A percentile compares a stretch with the other conserved stretches of the same genome.
phyloP scores from a whole-genome alignment of 2,888 invertebrate genomes.

The Dastarcus helophoroides region DNA sequence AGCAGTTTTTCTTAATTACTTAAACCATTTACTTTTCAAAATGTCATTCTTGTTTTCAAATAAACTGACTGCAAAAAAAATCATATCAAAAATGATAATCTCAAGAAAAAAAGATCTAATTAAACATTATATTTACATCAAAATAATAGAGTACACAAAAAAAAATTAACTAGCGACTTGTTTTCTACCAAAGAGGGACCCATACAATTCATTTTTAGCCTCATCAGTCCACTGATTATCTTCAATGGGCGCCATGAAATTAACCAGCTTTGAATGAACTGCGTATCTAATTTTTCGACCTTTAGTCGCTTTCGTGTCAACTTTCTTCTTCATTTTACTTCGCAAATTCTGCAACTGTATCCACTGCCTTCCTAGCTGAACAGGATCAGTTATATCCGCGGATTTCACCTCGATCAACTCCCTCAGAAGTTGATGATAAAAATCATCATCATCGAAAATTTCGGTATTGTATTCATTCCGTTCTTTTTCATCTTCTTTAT shows the following conservation, averaged over 20 bases:
- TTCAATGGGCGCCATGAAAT: constrained; percentile 78
- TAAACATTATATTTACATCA: too few species aligned
- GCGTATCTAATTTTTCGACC: constrained; percentile 82
- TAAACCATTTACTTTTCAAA: too few species aligned
- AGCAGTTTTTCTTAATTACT: too few species aligned
- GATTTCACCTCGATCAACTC: constrained; percentile 90
- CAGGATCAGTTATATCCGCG: constrained; percentile 69
- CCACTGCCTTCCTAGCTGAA: constrained; percentile 81
- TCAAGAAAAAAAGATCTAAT: too few species aligned
- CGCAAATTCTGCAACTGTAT: constrained; percentile 83
- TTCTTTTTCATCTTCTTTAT: constrained; percentile 16
- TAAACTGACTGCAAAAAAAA: too few species aligned
- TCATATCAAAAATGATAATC: too few species aligned
- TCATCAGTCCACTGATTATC: constrained; percentile 62
- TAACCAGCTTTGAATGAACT: constrained; percentile 74
- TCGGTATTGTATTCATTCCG: constrained; percentile 54
- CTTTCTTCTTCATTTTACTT: constrained; percentile 83
- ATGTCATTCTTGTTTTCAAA: too few species aligned
- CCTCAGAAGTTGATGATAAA: constrained; percentile 85
- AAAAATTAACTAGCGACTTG: too few species aligned
- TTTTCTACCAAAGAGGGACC: constrained; percentile 64
- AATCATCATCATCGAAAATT: constrained; percentile 95
- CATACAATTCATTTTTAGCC: constrained; percentile 68
- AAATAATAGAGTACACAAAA: too few species aligned
- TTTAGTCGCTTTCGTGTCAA: constrained; percentile 90